Conservation (phyloP, 2,113 vertebrate species). For the Bos taurus region ARS-UCD2.0 NC_037331.1:15809501-15810000, state of each 20-base stretch:
- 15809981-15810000: background rate
- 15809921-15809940: background rate
- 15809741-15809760: background rate
- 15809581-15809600: background rate
- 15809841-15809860: background rate
- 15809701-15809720: background rate
- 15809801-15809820: constrained; percentile 1
- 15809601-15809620: background rate
- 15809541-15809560: background rate
- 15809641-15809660: background rate
- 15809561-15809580: background rate
- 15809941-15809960: background rate
- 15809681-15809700: background rate
- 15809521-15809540: background rate
- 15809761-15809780: background rate
- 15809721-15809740: background rate
- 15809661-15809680: background rate
- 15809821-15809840: background rate
- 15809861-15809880: background rate
- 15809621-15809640: background rate
- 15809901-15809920: background rate
- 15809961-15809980: background rate
- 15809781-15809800: background rate
- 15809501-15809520: background rate
- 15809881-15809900: background rate